Conservation (phyloP, 1,140 invertebrate species). For the Tetramorium parvispinum region DNA sequence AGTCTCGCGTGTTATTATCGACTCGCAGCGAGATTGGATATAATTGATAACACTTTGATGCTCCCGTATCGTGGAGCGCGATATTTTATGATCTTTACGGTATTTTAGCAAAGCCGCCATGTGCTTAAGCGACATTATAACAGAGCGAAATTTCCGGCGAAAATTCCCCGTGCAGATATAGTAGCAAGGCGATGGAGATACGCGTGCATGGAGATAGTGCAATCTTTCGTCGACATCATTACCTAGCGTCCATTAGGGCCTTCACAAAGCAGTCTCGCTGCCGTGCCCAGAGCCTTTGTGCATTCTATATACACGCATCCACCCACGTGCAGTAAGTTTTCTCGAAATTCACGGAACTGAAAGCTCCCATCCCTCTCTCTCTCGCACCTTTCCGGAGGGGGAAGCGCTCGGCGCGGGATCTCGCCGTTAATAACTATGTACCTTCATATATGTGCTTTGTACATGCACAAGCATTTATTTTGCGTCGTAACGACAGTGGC, state of each 20-base stretch:
- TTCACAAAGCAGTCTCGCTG: constrained; percentile 15
- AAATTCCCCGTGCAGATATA: neutral
- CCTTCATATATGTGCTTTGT: neutral
- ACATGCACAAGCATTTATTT: constrained; percentile 35
- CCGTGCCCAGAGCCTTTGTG: constrained; percentile 29
- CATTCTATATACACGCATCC: constrained; percentile 25
- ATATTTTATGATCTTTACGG: constrained; percentile 21
- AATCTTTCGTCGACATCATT: constrained; percentile 56
- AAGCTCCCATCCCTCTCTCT: constrained; percentile 11
- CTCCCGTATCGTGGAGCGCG: neutral
- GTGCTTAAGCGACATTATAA: constrained; percentile 25
- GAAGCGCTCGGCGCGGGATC: neutral
- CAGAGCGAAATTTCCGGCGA: constrained; percentile 25
- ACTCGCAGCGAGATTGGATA: neutral
- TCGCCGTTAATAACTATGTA: constrained; percentile 29
- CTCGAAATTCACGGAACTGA: constrained; percentile 38
- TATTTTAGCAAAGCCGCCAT: constrained; percentile 6
- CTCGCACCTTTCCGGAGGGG: neutral
- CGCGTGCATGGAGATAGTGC: neutral
- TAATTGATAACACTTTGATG: constrained; percentile 18
- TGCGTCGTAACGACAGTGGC: constrained; percentile 22
- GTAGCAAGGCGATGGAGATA: constrained; percentile 15
- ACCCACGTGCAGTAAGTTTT: constrained; percentile 32
- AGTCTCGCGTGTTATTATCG: constrained; percentile 15
- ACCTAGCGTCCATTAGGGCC: constrained; percentile 37